Conservation (phyloP, 2,888 invertebrate genomes). For the Tetrapedia diversipes region DNA sequence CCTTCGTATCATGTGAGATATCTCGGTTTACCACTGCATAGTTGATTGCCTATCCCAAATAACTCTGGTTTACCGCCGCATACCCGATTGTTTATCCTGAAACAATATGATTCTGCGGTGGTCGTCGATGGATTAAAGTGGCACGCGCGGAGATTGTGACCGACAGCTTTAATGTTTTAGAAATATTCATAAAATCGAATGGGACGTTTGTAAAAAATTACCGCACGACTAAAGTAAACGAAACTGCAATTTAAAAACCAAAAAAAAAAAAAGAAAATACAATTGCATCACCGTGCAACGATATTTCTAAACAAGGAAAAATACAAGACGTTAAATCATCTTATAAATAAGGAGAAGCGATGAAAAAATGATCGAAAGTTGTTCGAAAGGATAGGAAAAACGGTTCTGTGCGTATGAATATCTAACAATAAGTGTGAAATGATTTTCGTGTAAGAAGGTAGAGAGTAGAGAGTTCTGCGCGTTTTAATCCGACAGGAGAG, state of each 20-base stretch:
- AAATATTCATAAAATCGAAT: no score
- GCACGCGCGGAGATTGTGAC: constrained; percentile 33
- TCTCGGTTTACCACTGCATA: constrained; percentile 70
- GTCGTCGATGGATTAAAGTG: constrained; percentile 62
- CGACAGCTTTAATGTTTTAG: neutral
- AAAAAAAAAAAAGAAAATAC: no score
- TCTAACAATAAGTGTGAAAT: constrained; percentile 28
- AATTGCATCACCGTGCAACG: no score
- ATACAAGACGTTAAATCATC: no score
- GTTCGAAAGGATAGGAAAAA: neutral
- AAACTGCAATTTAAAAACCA: no score
- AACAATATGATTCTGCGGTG: constrained; percentile 58
- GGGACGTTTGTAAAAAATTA: no score
- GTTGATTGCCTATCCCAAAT: constrained; percentile 70
- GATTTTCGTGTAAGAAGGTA: constrained; percentile 25
- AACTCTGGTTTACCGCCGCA: constrained; percentile 69
- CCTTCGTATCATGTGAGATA: constrained; percentile 68
- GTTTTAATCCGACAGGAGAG: constrained; percentile 34
- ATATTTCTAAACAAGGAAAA: no score
- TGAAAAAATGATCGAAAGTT: no score
- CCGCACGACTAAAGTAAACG: no score
- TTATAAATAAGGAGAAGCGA: no score
- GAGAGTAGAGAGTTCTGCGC: constrained; percentile 21
- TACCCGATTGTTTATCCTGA: constrained; percentile 68
- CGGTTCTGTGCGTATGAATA: neutral